Conservation (phyloP, 2,113 vertebrate genomes). For the Maccullochella peelii region DNA sequence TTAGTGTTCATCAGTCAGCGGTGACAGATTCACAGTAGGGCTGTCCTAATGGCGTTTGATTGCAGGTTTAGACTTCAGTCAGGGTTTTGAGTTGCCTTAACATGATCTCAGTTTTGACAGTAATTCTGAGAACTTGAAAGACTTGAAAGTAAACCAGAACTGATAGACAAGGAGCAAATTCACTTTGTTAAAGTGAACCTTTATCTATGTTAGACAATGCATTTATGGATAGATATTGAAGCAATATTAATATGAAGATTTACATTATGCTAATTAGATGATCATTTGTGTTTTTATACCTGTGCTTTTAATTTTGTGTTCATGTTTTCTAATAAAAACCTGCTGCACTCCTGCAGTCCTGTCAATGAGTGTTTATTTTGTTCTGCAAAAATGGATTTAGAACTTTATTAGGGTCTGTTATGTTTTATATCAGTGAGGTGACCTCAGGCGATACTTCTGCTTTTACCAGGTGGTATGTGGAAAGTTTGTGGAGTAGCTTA, state of each 20-base stretch:
- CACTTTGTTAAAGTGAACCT: conserved; percentile 8
- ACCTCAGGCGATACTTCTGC: too few relatives aligned
- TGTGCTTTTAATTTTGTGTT: conserved; percentile 37
- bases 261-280: not conserved
- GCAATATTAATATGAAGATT: not conserved
- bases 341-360: not conserved
- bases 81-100: conserved; percentile 79
- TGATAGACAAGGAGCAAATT: not conserved
- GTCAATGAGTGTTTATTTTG: not conserved
- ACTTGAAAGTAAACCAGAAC: conserved; percentile 52
- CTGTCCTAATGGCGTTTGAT: not conserved
- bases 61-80: conserved; percentile 34
- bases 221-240: conserved; percentile 1
- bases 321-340: conserved; percentile 68
- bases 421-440: not conserved
- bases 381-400: not conserved
- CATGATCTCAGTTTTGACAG: conserved; percentile 45
- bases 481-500: too few relatives aligned
- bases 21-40: not conserved
- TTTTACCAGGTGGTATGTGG: not conserved
- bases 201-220: conserved; percentile 15
- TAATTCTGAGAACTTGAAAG: conserved; percentile 41
- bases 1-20: conserved; percentile 19
- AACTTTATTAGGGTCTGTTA: not conserved
- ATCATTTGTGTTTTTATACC: conserved; percentile 60